phyloP scores from a whole-genome alignment of 2,888 invertebrate species.

The Xanthorhoe spadicearia region DNA sequence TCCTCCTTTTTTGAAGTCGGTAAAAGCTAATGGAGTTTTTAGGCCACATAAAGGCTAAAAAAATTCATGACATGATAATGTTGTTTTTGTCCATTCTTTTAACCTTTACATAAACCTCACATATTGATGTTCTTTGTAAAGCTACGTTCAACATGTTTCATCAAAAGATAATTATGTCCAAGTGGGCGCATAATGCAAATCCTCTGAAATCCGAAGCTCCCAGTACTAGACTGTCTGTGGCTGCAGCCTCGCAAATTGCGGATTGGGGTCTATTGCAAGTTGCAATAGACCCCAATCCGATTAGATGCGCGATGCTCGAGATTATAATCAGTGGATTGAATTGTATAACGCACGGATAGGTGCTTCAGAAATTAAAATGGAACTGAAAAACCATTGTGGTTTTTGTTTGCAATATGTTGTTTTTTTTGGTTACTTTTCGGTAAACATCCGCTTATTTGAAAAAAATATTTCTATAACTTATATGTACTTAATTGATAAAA shows the following conservation, averaged over 20 bases:
- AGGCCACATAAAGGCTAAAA: too few species aligned
- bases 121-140: too few species aligned
- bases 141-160: not conserved
- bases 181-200: not conserved
- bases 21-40: too few species aligned
- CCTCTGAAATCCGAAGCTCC: not conserved
- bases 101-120: not conserved
- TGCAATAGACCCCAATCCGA: constrained; percentile 15
- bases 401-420: not conserved
- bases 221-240: constrained; percentile 1
- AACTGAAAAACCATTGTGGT: not conserved
- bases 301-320: constrained; percentile 4
- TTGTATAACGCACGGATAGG: constrained; percentile 8
- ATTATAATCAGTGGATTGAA: constrained; percentile 13
- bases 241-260: constrained; percentile 2
- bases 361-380: not conserved
- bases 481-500: too few species aligned
- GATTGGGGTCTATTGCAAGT: too few species aligned
- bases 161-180: not conserved
- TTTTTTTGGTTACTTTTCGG: too few species aligned
- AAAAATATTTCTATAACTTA: too few species aligned
- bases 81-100: not conserved
- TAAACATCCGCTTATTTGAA: too few species aligned
- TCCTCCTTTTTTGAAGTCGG: too few species aligned
- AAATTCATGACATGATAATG: too few species aligned